Conservation (phyloP, 53 echinoderm and acorn worm genomes). For the Antedon mediterranea region DNA sequence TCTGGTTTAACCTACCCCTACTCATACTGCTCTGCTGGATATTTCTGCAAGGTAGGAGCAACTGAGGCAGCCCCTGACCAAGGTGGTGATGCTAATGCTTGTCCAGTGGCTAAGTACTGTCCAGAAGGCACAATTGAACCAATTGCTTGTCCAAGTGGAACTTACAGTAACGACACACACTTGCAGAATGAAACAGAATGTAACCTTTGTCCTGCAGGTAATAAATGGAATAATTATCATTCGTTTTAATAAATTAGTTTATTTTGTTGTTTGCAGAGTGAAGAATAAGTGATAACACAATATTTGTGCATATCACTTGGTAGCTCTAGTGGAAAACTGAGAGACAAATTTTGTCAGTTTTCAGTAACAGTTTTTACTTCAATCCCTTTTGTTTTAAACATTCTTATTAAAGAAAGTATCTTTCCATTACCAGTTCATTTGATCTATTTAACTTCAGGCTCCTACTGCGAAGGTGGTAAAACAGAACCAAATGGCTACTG, state of each 20-base stretch:
- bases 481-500: conserved; percentile 51
- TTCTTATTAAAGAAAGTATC: too few species aligned
- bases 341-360: too few species aligned
- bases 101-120: conserved; percentile 78
- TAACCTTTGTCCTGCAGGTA: conserved; percentile 73
- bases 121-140: conserved; percentile 71
- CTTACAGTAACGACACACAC: conserved; percentile 70
- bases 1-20: conserved; percentile 75
- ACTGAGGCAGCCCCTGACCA: conserved; percentile 64
- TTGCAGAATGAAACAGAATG: conserved; percentile 92
- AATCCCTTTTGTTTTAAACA: too few species aligned
- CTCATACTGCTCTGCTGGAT: conserved; percentile 73
- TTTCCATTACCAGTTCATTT: too few species aligned
- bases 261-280: too few species aligned
- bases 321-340: too few species aligned
- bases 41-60: conserved; percentile 65
- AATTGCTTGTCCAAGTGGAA: conserved; percentile 60
- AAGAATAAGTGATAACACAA: too few species aligned
- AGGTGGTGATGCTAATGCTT: conserved; percentile 51
- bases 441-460: conserved; percentile 35
- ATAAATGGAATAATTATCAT: too few species aligned
- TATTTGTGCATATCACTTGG: too few species aligned
- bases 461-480: conserved; percentile 59
- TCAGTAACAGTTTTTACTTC: too few species aligned
- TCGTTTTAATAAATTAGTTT: too few species aligned